Percentiles rank a stretch among this genome's conserved stretches.
Conservation (phyloP, 2,113 vertebrate species). For the Brachyhypopomus occidentalis region DNA sequence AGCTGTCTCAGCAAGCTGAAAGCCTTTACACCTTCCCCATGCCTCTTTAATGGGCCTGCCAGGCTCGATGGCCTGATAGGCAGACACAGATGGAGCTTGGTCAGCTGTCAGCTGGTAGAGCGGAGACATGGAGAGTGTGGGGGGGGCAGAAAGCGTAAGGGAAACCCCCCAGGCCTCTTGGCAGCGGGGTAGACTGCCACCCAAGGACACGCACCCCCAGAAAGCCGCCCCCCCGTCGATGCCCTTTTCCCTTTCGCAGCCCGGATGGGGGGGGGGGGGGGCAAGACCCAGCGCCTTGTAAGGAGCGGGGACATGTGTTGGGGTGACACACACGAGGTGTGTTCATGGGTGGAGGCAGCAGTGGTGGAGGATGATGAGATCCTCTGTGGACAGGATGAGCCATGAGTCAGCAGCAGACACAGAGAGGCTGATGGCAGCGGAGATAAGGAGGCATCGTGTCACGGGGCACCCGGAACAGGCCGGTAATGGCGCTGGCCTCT, state of each 20-base stretch:
- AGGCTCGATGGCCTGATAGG: conserved; percentile 8
- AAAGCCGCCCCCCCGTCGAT: not conserved
- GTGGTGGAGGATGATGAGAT: conserved; percentile 30
- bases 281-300: conserved; percentile 28
- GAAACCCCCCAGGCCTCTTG: conserved; percentile 14
- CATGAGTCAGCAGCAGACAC: conserved; percentile 65
- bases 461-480: conserved; percentile 52
- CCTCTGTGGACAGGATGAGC: conserved; percentile 27
- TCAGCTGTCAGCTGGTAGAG: conserved; percentile 20
- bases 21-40: conserved; percentile 46
- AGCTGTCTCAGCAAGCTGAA: conserved; percentile 20
- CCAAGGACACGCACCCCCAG: conserved; percentile 25
- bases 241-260: conserved; percentile 14
- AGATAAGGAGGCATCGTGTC: conserved; percentile 66
- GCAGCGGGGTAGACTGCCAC: conserved; percentile 16
- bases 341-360: conserved; percentile 41
- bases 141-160: conserved; percentile 34
- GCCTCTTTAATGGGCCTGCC: conserved; percentile 25
- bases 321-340: not conserved
- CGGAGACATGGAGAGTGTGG: conserved; percentile 3
- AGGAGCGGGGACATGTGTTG: conserved; percentile 15
- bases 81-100: conserved; percentile 41
- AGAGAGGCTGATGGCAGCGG: conserved; percentile 62
- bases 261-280: not conserved
- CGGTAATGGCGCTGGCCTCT: conserved; percentile 71